Conservation (phyloP, 2,888 invertebrate species). For the Leptodirus hochenwartii region DNA sequence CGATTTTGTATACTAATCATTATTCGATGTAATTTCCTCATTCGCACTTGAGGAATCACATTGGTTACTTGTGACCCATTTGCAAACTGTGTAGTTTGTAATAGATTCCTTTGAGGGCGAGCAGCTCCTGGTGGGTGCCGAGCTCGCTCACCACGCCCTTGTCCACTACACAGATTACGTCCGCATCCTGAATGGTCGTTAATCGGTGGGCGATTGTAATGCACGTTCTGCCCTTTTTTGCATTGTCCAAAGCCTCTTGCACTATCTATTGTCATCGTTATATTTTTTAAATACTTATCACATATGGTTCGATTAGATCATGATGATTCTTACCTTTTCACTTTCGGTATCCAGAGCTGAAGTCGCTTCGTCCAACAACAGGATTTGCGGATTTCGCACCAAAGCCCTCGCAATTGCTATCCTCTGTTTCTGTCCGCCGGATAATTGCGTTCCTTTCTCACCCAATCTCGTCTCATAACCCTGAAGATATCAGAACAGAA, state of each 20-base stretch:
- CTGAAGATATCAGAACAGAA: conserved; percentile 23
- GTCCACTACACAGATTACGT: conserved; percentile 53
- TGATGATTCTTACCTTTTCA: conserved; percentile 41
- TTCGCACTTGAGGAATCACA: no score
- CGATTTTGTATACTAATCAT: no score
- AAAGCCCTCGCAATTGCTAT: conserved; percentile 78
- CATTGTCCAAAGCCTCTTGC: conserved; percentile 71
- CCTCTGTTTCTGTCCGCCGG: conserved; percentile 77
- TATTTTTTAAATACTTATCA: no score
- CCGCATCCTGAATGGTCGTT: conserved; percentile 67
- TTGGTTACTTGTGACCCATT: conserved; percentile 7
- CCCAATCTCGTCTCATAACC: conserved; percentile 68
- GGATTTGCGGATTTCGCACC: conserved; percentile 56
- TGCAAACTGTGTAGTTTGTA: conserved; percentile 34
- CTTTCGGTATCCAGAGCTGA: conserved; percentile 77
- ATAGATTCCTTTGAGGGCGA: conserved; percentile 41
- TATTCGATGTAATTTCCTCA: no score
- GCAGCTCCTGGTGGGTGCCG: conserved; percentile 50
- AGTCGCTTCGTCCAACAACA: conserved; percentile 70
- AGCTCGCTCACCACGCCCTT: conserved; percentile 48
- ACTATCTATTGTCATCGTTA: conserved; percentile 38
- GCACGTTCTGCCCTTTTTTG: conserved; percentile 64
- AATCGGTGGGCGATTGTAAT: conserved; percentile 75
- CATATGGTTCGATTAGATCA: no score
- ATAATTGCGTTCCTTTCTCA: conserved; percentile 56